Base-by-base conservation (phyloP, 37 sponge, comb jelly and placozoan genomes). In the Bolinopsis microptera region DNA sequence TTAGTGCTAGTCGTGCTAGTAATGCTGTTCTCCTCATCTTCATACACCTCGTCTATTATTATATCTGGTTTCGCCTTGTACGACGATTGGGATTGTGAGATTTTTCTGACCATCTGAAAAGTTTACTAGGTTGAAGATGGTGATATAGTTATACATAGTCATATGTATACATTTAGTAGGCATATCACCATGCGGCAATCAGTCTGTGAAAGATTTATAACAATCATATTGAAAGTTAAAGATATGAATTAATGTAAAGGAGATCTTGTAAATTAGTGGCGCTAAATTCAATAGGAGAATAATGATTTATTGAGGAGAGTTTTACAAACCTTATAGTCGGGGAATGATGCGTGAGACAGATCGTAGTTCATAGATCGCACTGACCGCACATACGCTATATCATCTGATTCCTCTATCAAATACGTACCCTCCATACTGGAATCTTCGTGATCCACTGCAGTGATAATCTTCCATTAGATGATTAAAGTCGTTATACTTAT, bases 251-350 rank as follows among this genome's bases (percentile, higher is more conserved):
- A n/a, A n/a, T n/a, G n/a, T n/a, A n/a, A n/a, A n/a, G n/a, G n/a
- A n/a, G n/a, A n/a, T n/a, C n/a, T n/a, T n/a, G n/a, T n/a, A n/a
- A n/a, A n/a, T n/a, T n/a, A n/a, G n/a, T n/a, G n/a, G n/a, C n/a
- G n/a, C n/a, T n/a, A n/a, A n/a, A n/a, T n/a, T n/a, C n/a, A n/a
- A n/a, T n/a, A n/a, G n/a, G n/a, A n/a, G n/a, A n/a, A n/a, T n/a
- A n/a, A n/a, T n/a, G n/a, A n/a, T n/a, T n/a, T n/a, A n/a, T n/a
- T n/a, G n/a, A n/a, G n/a, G n/a, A n/a, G n/a, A n/a, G n/a, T n/a
- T n/a, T n/a, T n/a, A n/a, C n/a, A 72, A n/a, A 82, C 83, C 83
- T 82, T 82, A 31, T 82, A 82, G 38, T 35, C 83, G 23, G 83
- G 83, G 8, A 82, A 35, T 24, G 83, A 35, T 23, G 83, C 38